phyloP scores from a whole-genome alignment of 2,797 vertebrate genomes.

The Hylomyscus alleni region DNA sequence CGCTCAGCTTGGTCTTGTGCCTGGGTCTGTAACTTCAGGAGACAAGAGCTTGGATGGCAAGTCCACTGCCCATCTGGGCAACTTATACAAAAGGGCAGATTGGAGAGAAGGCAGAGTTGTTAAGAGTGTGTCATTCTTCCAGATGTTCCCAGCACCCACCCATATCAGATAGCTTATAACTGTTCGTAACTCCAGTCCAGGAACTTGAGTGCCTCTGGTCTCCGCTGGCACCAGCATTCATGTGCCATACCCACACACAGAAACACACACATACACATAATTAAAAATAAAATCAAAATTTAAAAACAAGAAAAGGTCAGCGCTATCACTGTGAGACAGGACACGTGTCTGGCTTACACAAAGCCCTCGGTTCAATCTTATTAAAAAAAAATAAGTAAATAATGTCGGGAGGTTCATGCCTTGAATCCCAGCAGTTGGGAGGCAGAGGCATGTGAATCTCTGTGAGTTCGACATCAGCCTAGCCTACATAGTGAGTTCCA shows the following conservation, averaged over 20 bases:
- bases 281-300: background rate
- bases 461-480: background rate
- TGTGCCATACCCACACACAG: background rate
- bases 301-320: background rate
- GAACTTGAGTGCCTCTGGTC: background rate
- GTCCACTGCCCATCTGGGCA: background rate
- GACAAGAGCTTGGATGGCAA: background rate
- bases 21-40: background rate
- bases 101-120: background rate
- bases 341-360: background rate
- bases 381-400: background rate
- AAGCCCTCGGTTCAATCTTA: background rate
- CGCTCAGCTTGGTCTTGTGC: background rate
- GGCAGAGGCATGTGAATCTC: background rate
- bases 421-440: background rate
- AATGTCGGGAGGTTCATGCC: fast-evolving
- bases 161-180: background rate
- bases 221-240: background rate
- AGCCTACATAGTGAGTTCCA: background rate
- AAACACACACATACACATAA: background rate
- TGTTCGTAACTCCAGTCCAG: background rate
- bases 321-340: background rate
- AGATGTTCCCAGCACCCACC: background rate
- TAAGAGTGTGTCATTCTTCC: background rate
- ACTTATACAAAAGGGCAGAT: background rate